Evolutionary conservation across 1,140 invertebrate species (phyloP).

Genomic region (Drosophila albomicans): DNA sequence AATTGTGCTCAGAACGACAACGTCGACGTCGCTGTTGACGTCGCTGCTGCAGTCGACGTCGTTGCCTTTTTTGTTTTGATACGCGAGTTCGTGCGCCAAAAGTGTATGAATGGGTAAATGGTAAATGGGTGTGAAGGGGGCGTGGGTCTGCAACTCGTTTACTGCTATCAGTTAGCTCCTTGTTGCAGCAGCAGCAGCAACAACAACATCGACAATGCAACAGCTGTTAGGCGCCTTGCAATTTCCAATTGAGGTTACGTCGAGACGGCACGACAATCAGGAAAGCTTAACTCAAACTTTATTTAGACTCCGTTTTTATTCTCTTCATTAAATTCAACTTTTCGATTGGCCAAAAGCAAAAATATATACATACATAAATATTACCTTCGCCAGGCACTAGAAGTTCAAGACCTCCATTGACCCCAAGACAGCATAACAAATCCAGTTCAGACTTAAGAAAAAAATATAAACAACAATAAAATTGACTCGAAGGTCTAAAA

Average conservation of each 20-base stretch:
- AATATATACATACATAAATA: not conserved
- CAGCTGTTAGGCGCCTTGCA: conserved; percentile 38
- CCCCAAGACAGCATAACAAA: conserved; percentile 12
- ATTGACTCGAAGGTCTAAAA: conserved; percentile 21
- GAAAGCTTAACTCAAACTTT: not conserved
- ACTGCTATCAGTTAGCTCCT: conserved; percentile 42
- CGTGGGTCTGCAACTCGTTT: conserved; percentile 48
- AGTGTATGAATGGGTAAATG: conserved; percentile 56
- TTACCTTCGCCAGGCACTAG: conserved; percentile 19
- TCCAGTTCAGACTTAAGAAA: not conserved
- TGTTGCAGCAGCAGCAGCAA: conserved; percentile 14
- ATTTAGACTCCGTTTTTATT: not conserved
- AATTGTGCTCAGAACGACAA: conserved; percentile 75
- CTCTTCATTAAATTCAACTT: not conserved
- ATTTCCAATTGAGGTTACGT: conserved; percentile 16
- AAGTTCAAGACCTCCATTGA: conserved; percentile 21
- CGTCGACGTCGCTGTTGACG: conserved; percentile 38
- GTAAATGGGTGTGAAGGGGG: conserved; percentile 10
- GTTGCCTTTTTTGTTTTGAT: conserved; percentile 74
- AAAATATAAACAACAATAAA: not conserved
- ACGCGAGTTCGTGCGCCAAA: conserved; percentile 68
- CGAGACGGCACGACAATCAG: conserved; percentile 9
- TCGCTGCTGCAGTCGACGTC: not conserved
- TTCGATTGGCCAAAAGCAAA: conserved; percentile 1
- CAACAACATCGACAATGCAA: conserved; percentile 23